Evolutionary conservation across 2,797 vertebrate species (phyloP).

Genomic region (Anas flavirostris): DNA sequence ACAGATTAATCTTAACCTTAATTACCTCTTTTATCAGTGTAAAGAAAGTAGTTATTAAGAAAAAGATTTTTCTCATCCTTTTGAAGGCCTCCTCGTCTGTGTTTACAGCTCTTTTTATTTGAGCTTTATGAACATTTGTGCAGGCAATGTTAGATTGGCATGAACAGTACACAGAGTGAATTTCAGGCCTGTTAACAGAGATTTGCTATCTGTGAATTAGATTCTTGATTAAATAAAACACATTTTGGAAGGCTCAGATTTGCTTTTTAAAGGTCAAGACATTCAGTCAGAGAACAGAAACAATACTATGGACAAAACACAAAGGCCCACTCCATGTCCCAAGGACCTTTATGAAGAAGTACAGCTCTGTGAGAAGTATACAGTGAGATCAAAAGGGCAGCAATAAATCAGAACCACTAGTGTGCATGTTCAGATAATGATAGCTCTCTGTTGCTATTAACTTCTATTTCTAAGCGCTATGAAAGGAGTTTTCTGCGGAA

Average conservation of each 20-base stretch:
- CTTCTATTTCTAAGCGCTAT: background rate
- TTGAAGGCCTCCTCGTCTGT: background rate
- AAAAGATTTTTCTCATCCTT: background rate
- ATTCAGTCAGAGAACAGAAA: background rate
- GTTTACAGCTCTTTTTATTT: background rate
- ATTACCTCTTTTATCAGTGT: background rate
- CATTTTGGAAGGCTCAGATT: background rate
- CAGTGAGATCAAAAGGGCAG: background rate
- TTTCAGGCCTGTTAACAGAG: background rate
- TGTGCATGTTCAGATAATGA: background rate
- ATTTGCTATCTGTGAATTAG: background rate
- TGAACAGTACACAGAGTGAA: background rate
- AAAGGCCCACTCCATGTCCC: background rate
- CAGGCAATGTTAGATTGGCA: background rate
- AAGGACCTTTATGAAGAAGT: background rate
- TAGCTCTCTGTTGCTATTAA: background rate
- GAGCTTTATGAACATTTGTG: background rate
- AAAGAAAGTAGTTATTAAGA: background rate
- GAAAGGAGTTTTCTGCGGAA: background rate
- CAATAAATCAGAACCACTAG: background rate
- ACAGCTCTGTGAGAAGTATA: background rate
- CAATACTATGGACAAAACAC: background rate
- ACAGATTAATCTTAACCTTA: background rate
- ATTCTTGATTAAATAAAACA: constrained; percentile 32
- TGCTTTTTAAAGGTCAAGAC: constrained; percentile 40